phyloP scores from a whole-genome alignment of 2,113 vertebrate genomes.

The Catagonus wagneri region DNA sequence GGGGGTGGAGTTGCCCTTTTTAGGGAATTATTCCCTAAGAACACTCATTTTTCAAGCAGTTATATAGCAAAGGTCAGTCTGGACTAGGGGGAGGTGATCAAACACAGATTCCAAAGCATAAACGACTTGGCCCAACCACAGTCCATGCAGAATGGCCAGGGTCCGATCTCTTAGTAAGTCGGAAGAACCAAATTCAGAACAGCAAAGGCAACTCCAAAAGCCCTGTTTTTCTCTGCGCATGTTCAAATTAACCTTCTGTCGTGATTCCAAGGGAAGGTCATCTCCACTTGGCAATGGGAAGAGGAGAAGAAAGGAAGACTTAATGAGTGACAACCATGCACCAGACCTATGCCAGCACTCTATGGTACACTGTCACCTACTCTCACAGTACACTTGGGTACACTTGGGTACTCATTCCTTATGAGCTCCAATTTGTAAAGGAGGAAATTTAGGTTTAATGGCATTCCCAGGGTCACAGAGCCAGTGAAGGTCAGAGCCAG shows the following conservation, averaged over 20 bases:
- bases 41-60: conserved; percentile 76
- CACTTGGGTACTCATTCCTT: too few species aligned
- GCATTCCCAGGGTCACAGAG: neutral
- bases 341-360: neutral
- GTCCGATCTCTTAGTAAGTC: neutral
- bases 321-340: neutral
- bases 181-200: neutral
- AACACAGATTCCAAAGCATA: conserved; percentile 8
- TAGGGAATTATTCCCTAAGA: conserved; percentile 42
- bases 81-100: conserved; percentile 3
- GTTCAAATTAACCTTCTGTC: neutral
- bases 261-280: neutral
- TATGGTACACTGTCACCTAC: accelerated
- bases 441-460: neutral
- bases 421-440: neutral
- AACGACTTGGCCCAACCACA: neutral
- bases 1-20: conserved; percentile 70
- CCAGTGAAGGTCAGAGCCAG: neutral
- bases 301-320: neutral
- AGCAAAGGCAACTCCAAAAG: accelerated
- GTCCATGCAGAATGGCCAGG: neutral
- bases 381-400: accelerated
- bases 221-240: neutral
- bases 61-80: conserved; percentile 72
- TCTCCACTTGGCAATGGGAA: neutral